phyloP scores from a whole-genome alignment of 92 coral and sea anemone genomes.

The Zoanthus sociatus region DNA sequence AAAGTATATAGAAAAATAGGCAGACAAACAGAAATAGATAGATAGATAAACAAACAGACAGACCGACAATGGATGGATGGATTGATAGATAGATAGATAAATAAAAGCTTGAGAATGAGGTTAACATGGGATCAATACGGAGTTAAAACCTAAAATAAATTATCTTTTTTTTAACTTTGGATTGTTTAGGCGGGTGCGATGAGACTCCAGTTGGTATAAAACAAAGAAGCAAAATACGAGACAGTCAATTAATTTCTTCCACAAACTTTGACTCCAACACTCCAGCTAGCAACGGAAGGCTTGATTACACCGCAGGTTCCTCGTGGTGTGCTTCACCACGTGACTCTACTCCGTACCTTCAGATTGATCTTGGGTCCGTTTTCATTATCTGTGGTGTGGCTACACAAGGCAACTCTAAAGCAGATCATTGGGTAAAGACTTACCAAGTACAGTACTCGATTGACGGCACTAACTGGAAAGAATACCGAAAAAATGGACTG shows the following conservation, averaged over 20 bases:
- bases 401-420: slow-evolving; percentile 22
- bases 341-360: neutral
- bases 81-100: too few relatives aligned
- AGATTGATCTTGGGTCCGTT: too few relatives aligned
- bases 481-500: neutral
- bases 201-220: neutral
- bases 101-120: too few relatives aligned
- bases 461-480: neutral
- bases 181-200: neutral
- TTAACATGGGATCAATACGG: too few relatives aligned
- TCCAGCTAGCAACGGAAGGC: neutral
- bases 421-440: slow-evolving; percentile 8
- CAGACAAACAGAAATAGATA: too few relatives aligned
- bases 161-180: neutral
- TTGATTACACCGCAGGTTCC: neutral
- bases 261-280: neutral
- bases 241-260: neutral
- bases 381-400: too few relatives aligned
- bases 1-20: too few relatives aligned
- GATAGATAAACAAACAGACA: too few relatives aligned
- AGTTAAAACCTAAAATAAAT: too few relatives aligned
- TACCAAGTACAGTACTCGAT: neutral
- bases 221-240: neutral
- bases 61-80: too few relatives aligned
- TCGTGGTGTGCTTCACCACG: neutral